A percentile compares a stretch with the other conserved stretches of the same genome.
Evolutionary conservation across 2,888 invertebrate genomes (phyloP).

Genomic region (Tetropium fuscum): DNA sequence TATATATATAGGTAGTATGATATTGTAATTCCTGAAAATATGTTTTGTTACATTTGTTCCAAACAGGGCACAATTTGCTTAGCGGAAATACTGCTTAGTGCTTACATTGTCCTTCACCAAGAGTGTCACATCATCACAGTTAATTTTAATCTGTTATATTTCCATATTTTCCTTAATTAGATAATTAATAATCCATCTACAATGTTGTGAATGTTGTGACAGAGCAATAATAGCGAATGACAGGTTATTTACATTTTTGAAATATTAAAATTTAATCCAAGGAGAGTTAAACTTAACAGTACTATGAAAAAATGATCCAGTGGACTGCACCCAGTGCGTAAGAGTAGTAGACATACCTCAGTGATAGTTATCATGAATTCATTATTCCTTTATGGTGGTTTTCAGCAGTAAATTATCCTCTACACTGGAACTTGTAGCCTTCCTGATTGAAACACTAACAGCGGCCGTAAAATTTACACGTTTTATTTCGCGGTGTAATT

Average conservation of each 20-base stretch:
- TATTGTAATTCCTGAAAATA: no score
- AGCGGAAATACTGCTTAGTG: no score
- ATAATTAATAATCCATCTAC: no score
- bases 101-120: no score
- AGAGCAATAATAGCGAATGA: conserved; percentile 4
- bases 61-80: no score
- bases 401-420: conserved; percentile 27
- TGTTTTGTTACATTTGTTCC: no score
- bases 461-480: conserved; percentile 6
- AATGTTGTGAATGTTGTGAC: conserved; percentile 1
- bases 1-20: no score
- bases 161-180: no score
- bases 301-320: conserved; percentile 21
- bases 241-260: conserved; percentile 16
- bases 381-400: conserved; percentile 26
- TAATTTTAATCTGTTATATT: no score
- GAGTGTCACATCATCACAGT: no score
- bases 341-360: conserved; percentile 27
- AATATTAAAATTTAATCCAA: conserved; percentile 14
- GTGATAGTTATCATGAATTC: conserved; percentile 31
- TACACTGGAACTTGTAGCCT: conserved; percentile 8
- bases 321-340: conserved; percentile 28
- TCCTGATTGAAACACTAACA: conserved; percentile 22
- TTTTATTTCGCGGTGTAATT: conserved; percentile 11
- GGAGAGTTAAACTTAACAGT: conserved; percentile 5